These are phyloP conservation scores for Pantherophis alleghaniensis DNA, from an alignment of 2,797 vertebrate species.

Conservation along the genomic window DNA sequence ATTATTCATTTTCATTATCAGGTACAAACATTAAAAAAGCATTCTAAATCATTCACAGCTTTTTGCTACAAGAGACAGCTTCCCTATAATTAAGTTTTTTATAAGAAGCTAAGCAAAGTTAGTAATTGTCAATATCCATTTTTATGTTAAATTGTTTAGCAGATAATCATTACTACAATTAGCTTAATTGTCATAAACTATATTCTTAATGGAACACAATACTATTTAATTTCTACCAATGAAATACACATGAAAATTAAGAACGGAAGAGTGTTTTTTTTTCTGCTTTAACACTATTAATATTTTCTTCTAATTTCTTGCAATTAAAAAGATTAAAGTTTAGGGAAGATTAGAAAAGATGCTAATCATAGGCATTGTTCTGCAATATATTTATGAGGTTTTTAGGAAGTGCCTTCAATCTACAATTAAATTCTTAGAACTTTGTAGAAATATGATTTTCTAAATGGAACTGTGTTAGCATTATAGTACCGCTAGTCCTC, in stretches of 20 bases:
- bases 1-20: not conserved
- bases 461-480: not conserved
- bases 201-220: not conserved
- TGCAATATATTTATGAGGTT: not conserved
- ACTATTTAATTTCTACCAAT: slow-evolving; percentile 6
- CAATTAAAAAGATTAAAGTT: not conserved
- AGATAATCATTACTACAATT: slow-evolving; percentile 8
- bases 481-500: not conserved
- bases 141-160: slow-evolving; percentile 24
- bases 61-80: not conserved
- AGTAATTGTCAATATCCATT: not conserved
- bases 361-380: not conserved
- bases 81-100: not conserved
- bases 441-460: not conserved
- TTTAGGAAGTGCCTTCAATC: not conserved
- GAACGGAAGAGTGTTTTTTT: not conserved
- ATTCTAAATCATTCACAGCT: not conserved
- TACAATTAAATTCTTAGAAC: not conserved
- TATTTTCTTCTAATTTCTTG: not conserved
- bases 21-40: not conserved
- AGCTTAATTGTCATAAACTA: slow-evolving; percentile 17
- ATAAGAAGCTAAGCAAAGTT: slow-evolving; percentile 2
- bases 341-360: not conserved
- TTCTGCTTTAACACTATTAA: not conserved
- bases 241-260: slow-evolving; percentile 13